Conservation (phyloP, 2,888 invertebrate species). For the Napeogenes sylphis region DNA sequence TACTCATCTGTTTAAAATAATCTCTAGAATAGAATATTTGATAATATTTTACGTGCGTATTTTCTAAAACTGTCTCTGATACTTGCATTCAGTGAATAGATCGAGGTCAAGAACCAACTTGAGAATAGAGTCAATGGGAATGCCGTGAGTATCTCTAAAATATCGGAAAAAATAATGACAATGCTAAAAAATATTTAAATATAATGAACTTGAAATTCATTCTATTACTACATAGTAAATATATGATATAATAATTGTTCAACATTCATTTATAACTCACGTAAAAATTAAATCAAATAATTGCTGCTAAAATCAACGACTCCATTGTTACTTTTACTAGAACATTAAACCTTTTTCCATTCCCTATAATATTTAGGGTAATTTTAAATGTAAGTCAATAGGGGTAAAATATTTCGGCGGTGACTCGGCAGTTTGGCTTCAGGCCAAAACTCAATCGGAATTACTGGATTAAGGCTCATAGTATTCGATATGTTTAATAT, state of each 20-base stretch:
- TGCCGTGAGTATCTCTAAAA: conserved; percentile 12
- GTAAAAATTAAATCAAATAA: no score
- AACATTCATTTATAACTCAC: no score
- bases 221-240: no score
- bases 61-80: conserved; percentile 13
- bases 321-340: no score
- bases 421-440: conserved; percentile 18
- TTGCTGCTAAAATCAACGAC: no score
- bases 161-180: neutral
- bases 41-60: conserved; percentile 3
- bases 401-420: conserved; percentile 28
- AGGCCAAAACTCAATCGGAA: conserved; percentile 20
- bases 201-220: no score
- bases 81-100: conserved; percentile 21
- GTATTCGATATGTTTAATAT: neutral
- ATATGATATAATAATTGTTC: no score
- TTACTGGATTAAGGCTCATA: conserved; percentile 17
- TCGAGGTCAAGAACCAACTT: conserved; percentile 25
- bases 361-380: conserved; percentile 29
- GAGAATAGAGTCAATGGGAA: conserved; percentile 20
- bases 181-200: no score
- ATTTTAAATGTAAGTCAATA: conserved; percentile 41
- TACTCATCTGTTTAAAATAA: no score
- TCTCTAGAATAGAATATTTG: no score
- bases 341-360: no score